Base-by-base conservation (phyloP, 2,113 vertebrate genomes). In the Phylloscopus trochiloides region DNA sequence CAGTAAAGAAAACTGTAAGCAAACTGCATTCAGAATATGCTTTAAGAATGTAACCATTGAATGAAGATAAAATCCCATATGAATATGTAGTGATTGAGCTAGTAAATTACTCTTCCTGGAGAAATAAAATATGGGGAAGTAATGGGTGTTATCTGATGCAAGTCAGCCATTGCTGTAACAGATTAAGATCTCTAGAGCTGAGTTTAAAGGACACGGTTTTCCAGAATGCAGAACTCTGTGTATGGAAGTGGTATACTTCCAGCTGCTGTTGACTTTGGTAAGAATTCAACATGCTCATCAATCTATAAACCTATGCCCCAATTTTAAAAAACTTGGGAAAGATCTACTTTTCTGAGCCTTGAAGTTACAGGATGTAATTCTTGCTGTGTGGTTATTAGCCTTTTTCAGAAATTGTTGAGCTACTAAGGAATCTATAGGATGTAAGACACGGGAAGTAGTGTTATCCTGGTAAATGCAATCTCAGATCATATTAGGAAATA, bases 31-130 rank as follows among this genome's bases (percentile, higher is more conserved):
- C 25, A 57, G 62, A 76, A 32, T 45, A 14, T 28, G 19, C n/a
- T 65, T 65, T 57, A 86, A 79, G 59, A 92, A 48, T 14, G 17
- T 66, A 73, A 42, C 55, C 14, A 19, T 0, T 58, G 38, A 62
- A 38, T 58, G 40, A 89, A 86, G 32, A 54, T 77, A 80, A 86
- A 89, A 89, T 80, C 50, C 36, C 12, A 50, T 16, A 54, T 70
- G 25, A 80, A 4, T 52, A 32, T 20, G 5, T 51, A 43, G 17
- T 63, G 34, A 47, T 29, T 36, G 63, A 91, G 25, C 45, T 74
- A 89, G 45, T 89, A 70, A 90, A 40, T 50, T 91, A 14, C 28
- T 80, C 36, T 74, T 76, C 34, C 42, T 86, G 18, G 22, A 80
- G 66, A 80, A 79, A 31, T 36, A 22, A 3, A 48, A 16, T 7